phyloP scores from a whole-genome alignment of 2,888 invertebrate species.

The Criorhina ranunculi region DNA sequence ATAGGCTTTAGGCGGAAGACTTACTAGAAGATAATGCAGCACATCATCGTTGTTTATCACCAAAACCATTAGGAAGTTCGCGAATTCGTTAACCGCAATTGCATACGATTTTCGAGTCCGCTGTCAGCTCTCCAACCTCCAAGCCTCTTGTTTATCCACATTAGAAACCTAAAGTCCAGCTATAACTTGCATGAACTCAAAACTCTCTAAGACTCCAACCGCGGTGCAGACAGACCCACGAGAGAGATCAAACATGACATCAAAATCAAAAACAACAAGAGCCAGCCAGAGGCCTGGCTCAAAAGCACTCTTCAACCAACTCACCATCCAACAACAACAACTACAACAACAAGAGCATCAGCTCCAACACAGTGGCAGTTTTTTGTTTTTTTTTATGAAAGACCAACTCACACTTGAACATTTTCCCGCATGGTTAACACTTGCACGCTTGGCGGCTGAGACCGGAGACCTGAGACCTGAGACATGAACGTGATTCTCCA shows the following conservation, averaged over 20 bases:
- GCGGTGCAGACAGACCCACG: constrained; percentile 19
- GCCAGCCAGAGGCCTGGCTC: constrained; percentile 31
- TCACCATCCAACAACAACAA: constrained; percentile 14
- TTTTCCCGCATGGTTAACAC: constrained; percentile 10
- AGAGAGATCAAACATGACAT: constrained; percentile 51
- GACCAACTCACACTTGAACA: constrained; percentile 22
- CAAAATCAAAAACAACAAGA: constrained; percentile 22
- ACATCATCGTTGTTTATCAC: too few relatives aligned
- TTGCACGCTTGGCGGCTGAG: constrained; percentile 8
- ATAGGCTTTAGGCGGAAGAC: too few relatives aligned
- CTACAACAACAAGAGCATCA: constrained; percentile 2
- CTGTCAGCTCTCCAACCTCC: too few relatives aligned
- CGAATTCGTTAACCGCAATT: too few relatives aligned
- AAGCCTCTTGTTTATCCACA: background rate
- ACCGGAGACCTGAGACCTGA: constrained; percentile 10
- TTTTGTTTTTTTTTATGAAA: constrained; percentile 10
- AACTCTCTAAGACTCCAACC: constrained; percentile 1
- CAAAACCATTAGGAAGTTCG: too few relatives aligned
- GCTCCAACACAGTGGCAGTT: background rate
- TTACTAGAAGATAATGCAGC: too few relatives aligned
- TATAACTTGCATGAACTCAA: background rate
- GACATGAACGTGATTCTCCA: constrained; percentile 31
- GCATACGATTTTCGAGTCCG: too few relatives aligned
- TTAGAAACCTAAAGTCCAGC: constrained; percentile 1
- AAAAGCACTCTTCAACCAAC: constrained; percentile 21